Percentiles rank a stretch among this genome's conserved stretches.
Evolutionary conservation across 2,113 vertebrate genomes (phyloP).

Genomic region (Aldabrachelys gigantea): DNA sequence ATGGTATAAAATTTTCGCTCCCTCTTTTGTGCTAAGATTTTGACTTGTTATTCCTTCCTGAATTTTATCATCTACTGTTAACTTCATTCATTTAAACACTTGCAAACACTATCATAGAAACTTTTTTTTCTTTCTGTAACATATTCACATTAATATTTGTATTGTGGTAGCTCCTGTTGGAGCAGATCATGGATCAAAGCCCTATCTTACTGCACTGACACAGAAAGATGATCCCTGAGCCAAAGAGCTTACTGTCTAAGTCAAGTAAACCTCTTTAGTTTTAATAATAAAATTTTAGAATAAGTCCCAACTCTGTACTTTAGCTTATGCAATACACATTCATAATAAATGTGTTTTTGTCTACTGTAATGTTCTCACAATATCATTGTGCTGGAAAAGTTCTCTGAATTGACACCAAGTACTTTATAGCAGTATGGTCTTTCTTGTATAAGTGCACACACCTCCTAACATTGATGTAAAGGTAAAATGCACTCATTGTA

Average conservation of each 20-base stretch:
- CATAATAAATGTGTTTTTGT: background rate
- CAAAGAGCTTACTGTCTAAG: background rate
- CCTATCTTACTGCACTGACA: background rate
- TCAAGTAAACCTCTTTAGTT: background rate
- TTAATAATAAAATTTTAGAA: background rate
- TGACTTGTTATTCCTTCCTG: background rate
- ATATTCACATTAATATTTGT: no score
- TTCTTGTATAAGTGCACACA: no score
- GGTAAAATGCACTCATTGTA: no score
- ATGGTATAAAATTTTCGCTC: background rate
- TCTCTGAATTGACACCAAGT: no score
- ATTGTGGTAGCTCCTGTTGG: no score
- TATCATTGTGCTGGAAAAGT: background rate
- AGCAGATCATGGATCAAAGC: background rate
- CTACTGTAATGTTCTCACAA: background rate
- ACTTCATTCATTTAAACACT: no score
- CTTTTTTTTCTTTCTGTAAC: no score
- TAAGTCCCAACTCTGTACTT: background rate
- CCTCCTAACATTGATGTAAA: no score
- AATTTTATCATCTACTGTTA: background rate
- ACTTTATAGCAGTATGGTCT: no score
- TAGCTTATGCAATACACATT: background rate
- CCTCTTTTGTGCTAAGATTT: background rate
- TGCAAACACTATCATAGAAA: no score
- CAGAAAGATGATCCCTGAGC: background rate